Percentiles rank a stretch among this genome's conserved stretches.
These are phyloP conservation scores for Cerceris rybyensis DNA, from an alignment of 2,888 invertebrate genomes.

Conservation along the genomic window DNA sequence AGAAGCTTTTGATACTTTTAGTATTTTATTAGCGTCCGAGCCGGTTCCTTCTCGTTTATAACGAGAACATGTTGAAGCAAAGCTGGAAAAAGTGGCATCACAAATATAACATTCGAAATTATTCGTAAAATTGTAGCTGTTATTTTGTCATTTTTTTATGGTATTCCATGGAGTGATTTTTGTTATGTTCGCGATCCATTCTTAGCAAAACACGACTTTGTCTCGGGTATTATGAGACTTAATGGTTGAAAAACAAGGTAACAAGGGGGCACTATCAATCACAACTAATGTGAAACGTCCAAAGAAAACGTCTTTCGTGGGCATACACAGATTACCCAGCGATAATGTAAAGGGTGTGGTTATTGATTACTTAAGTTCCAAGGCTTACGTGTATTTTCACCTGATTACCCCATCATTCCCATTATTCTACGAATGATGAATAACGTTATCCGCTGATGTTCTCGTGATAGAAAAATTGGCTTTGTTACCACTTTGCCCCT, in stretches of 20 bases:
- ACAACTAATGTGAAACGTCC: constrained; percentile 55
- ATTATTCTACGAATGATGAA: constrained; percentile 6
- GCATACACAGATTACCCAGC: constrained; percentile 54
- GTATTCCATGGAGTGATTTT: neutral
- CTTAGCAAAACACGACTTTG: constrained; percentile 45
- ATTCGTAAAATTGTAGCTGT: too few species aligned
- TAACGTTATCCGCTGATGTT: constrained; percentile 12
- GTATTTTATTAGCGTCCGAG: too few species aligned
- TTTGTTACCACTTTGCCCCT: neutral
- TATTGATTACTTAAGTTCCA: constrained; percentile 51
- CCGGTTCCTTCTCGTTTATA: too few species aligned
- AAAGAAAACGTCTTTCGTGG: constrained; percentile 53
- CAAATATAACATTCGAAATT: too few species aligned
- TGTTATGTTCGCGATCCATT: neutral
- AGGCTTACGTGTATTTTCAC: constrained; percentile 32
- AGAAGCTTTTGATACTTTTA: too few species aligned
- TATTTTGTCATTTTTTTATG: too few species aligned
- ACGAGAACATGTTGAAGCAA: too few species aligned
- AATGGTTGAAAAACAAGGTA: constrained; percentile 62
- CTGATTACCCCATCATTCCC: constrained; percentile 26
- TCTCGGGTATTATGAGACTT: constrained; percentile 57
- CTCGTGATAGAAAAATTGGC: constrained; percentile 10
- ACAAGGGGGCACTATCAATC: constrained; percentile 58
- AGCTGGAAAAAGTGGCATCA: too few species aligned
- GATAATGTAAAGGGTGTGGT: constrained; percentile 56